Percentiles rank a stretch among this genome's conserved stretches.
Conservation (phyloP, 2,888 invertebrate species). For the Lamproptera curius region DNA sequence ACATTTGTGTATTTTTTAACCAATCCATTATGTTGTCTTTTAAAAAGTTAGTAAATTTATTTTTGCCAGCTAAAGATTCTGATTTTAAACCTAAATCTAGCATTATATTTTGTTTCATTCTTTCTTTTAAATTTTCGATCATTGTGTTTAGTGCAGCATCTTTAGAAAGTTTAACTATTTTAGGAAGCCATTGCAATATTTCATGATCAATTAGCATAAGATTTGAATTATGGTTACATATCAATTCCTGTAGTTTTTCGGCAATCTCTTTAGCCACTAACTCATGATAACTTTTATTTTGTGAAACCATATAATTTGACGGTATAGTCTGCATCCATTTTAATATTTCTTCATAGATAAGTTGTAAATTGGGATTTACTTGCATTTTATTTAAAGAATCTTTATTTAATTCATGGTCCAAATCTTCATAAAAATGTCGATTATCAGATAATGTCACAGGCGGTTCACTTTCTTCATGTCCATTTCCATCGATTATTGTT, state of each 20-base stretch:
- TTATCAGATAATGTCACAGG: constrained; percentile 6
- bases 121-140: constrained; percentile 3
- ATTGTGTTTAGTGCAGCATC: constrained; percentile 5
- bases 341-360: constrained; percentile 8
- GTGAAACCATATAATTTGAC: constrained; percentile 4
- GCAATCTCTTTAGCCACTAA: constrained; percentile 10
- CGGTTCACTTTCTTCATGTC: not conserved
- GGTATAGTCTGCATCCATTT: constrained; percentile 14
- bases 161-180: constrained; percentile 9
- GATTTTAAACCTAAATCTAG: not conserved
- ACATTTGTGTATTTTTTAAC: constrained; percentile 5
- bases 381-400: constrained; percentile 3
- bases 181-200: constrained; percentile 12
- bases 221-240: not conserved
- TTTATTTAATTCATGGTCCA: constrained; percentile 1
- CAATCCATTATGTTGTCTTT: constrained; percentile 6
- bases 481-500: constrained; percentile 1
- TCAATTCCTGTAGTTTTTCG: constrained; percentile 1
- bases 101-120: not conserved
- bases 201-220: too few species aligned
- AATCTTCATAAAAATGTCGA: not conserved
- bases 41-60: constrained; percentile 1
- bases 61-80: not conserved
- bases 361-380: constrained; percentile 5
- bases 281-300: constrained; percentile 7